Base-by-base conservation (phyloP, 2,113 vertebrate species). In the Ailuropoda melanoleuca region DNA sequence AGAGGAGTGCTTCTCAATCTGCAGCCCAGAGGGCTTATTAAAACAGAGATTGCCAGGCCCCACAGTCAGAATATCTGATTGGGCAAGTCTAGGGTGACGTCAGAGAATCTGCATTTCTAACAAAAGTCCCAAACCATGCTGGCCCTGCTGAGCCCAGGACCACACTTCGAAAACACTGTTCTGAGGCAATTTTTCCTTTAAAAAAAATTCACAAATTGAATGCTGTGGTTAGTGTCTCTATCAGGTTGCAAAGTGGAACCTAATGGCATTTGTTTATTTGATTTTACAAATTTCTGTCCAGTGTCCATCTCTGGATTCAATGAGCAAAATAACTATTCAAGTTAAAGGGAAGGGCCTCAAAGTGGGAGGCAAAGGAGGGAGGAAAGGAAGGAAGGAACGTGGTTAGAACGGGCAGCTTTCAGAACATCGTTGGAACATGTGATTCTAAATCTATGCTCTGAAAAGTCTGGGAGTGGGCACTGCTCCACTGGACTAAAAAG, bases 251-350 rank as follows among this genome's bases (percentile, higher is more conserved):
- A 95, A 96, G 37, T 53, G n/a, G 66, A 18, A 60, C 58, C n/a
- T 81, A 64, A 74, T 21, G 3, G 11, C 13, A 94, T 88, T 92
- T 88, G 55, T 66, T 91, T 97, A 81, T 80, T 82, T 90, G 58
- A 74, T 23, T 95, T 94, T 84, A 77, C 60, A 80, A 86, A 72
- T 58, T 80, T 83, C 78, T 64, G 11, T 75, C 68, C 43, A 26
- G 56, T 48, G 46, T 93, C 92, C 39, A 85, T 64, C 74, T 92
- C 88, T 94, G 68, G 88, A 83, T 62, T 95, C 50, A 87, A 34
- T 68, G 66, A 86, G 43, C 34, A 91, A 85, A 96, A 66, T 56
- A 88, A 88, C 26, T 15, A 90, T 60, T 81, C 53, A 50, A 39
- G 31, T 88, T 66, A 96, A 87, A 86, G 29, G 8, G 26, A 87